Conservation (phyloP, 2,888 invertebrate genomes). For the Drosophila tripunctata region DNA sequence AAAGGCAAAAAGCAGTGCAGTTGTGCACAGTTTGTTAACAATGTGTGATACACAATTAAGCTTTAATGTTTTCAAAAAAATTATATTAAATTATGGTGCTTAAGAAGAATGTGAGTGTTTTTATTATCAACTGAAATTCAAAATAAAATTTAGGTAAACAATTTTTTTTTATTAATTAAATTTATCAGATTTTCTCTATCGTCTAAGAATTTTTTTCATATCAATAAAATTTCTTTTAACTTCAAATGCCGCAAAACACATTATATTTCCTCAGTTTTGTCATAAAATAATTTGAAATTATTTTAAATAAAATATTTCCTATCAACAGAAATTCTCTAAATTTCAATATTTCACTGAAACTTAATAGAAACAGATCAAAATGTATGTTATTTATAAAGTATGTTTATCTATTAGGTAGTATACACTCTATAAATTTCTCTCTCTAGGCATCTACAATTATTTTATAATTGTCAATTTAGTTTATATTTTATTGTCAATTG, state of each 20-base stretch:
- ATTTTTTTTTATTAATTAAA: neutral
- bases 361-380: too few species aligned
- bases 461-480: too few species aligned
- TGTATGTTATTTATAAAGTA: too few species aligned
- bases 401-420: too few species aligned
- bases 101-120: neutral
- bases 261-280: neutral
- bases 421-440: too few species aligned
- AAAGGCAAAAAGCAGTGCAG: constrained; percentile 35
- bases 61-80: constrained; percentile 55
- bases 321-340: too few species aligned
- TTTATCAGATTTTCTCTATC: neutral
- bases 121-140: constrained; percentile 9
- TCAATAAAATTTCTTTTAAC: neutral
- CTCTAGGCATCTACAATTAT: too few species aligned
- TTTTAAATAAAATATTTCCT: too few species aligned
- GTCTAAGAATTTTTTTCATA: too few species aligned
- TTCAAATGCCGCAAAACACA: too few species aligned
- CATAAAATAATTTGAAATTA: neutral
- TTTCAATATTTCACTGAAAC: too few species aligned
- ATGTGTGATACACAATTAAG: constrained; percentile 71
- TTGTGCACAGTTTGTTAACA: constrained; percentile 58
- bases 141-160: neutral
- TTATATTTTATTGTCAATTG: too few species aligned
- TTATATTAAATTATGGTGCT: constrained; percentile 10